Conservation (phyloP, 2,888 invertebrate species). For the Drosophila paracracens region DNA sequence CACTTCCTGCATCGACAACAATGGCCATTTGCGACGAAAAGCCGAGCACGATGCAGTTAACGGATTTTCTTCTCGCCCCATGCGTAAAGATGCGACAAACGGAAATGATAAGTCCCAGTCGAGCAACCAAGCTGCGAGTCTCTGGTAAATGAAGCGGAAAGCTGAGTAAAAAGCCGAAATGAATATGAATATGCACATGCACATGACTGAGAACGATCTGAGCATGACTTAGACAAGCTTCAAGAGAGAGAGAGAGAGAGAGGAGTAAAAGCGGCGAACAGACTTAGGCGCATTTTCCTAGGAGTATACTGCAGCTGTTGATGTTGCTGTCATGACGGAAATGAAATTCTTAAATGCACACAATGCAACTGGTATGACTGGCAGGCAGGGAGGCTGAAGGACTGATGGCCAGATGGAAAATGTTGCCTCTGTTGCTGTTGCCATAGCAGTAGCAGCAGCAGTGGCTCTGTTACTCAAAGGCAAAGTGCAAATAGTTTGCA, state of each 20-base stretch:
- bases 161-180: conserved; percentile 40
- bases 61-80: conserved; percentile 40
- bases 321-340: conserved; percentile 68
- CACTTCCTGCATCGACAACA: conserved; percentile 61
- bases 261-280: conserved; percentile 5
- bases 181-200: conserved; percentile 46
- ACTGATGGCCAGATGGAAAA: conserved; percentile 17
- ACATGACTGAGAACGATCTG: conserved; percentile 19
- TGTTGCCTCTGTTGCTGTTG: conserved; percentile 10
- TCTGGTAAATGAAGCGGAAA: conserved; percentile 66
- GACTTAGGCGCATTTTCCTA: conserved; percentile 48
- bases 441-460: conserved; percentile 8
- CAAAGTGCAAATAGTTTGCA: conserved; percentile 55
- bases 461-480: conserved; percentile 45
- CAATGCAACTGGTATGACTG: conserved; percentile 29
- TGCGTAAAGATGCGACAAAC: conserved; percentile 62
- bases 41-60: conserved; percentile 48
- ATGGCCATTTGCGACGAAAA: conserved; percentile 63
- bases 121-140: conserved; percentile 14
- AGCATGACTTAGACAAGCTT: conserved; percentile 1
- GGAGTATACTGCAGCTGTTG: conserved; percentile 21
- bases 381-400: conserved; percentile 2
- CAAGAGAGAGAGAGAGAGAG: not conserved
- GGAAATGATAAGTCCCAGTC: conserved; percentile 58
- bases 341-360: conserved; percentile 65